These are phyloP conservation scores for Laothoe populi DNA, from an alignment of 2,888 invertebrate species.

Conservation along the genomic window DNA sequence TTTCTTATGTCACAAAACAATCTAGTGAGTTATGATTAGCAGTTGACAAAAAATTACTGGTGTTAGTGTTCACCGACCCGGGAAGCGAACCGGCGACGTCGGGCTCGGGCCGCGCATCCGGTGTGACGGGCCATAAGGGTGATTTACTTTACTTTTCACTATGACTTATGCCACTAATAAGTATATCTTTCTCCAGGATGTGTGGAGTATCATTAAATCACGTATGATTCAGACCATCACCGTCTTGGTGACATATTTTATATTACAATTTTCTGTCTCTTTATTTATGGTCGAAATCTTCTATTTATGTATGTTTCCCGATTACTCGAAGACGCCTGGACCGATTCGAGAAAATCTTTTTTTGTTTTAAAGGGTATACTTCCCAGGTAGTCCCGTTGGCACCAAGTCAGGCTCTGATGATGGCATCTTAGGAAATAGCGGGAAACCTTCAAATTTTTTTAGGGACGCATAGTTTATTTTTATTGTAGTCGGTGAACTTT, in stretches of 20 bases:
- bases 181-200: constrained; percentile 16
- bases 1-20: constrained; percentile 34
- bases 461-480: too few relatives aligned
- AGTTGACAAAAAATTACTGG: constrained; percentile 71
- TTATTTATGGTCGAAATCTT: too few relatives aligned
- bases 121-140: constrained; percentile 41
- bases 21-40: constrained; percentile 56
- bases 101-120: constrained; percentile 47
- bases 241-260: background rate
- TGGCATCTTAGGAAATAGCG: too few relatives aligned
- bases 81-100: constrained; percentile 40
- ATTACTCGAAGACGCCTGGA: too few relatives aligned
- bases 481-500: too few relatives aligned
- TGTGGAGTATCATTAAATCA: background rate
- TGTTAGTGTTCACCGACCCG: constrained; percentile 65
- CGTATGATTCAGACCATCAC: background rate
- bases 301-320: too few relatives aligned
- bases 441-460: too few relatives aligned
- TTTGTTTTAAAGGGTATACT: too few relatives aligned
- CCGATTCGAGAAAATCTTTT: too few relatives aligned
- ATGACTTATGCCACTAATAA: constrained; percentile 23
- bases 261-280: background rate
- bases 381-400: too few relatives aligned
- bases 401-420: too few relatives aligned
- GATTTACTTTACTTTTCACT: constrained; percentile 37